These are phyloP conservation scores for Clistopyga incitator DNA, from an alignment of 2,888 invertebrate species.

Conservation along the genomic window DNA sequence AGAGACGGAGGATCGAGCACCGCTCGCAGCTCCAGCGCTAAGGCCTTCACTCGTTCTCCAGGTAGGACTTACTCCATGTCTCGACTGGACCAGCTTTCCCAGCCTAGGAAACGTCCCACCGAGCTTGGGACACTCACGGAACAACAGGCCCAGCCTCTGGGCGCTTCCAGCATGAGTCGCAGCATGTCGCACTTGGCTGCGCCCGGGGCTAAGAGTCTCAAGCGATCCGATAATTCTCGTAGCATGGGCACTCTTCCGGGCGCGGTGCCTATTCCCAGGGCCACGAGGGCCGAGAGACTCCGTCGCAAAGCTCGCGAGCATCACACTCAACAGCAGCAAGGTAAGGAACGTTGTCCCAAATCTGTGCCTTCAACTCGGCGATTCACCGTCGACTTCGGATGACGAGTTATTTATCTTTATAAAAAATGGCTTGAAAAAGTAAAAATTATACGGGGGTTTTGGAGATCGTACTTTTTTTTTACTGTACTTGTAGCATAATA, in stretches of 20 bases:
- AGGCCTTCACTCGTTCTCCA: conserved; percentile 86
- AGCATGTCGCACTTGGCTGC: conserved; percentile 90
- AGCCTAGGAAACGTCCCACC: conserved; percentile 87
- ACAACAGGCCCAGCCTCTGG: conserved; percentile 78
- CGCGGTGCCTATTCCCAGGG: conserved; percentile 78
- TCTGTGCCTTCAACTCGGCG: conserved; percentile 62
- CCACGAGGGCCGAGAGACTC: conserved; percentile 82
- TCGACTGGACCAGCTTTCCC: conserved; percentile 93
- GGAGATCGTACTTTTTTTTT: no score
- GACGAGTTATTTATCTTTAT: background rate
- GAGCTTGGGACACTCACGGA: conserved; percentile 76
- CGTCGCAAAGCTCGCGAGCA: conserved; percentile 83
- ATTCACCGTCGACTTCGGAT: background rate
- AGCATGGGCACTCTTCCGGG: conserved; percentile 83
- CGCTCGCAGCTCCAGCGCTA: conserved; percentile 80
- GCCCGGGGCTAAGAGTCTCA: conserved; percentile 81
- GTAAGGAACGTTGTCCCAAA: conserved; percentile 76
- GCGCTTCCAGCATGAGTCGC: conserved; percentile 87
- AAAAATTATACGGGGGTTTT: no score
- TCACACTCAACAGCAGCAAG: conserved; percentile 79
- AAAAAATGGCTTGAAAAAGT: no score
- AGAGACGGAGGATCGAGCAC: conserved; percentile 85
- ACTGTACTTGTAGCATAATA: no score
- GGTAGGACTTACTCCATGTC: conserved; percentile 98
- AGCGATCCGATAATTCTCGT: conserved; percentile 83